Evolutionary conservation across 2,113 vertebrate species (phyloP).

Genomic region (Cololabis saira): DNA sequence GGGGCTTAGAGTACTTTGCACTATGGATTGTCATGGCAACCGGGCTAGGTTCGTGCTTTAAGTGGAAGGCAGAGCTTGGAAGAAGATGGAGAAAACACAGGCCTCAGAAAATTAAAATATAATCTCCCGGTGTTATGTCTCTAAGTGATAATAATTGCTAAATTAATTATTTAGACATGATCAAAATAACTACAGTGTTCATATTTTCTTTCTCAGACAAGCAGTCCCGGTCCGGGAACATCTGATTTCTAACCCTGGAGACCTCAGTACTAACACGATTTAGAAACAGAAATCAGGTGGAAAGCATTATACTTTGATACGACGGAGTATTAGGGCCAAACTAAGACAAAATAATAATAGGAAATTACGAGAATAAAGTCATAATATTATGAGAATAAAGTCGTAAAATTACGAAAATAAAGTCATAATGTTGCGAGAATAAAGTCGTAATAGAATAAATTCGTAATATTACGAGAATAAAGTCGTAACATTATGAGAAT

Average conservation of each 20-base stretch:
- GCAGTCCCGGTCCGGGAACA: background rate
- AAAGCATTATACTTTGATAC: no score
- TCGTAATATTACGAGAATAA: no score
- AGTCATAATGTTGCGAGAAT: no score
- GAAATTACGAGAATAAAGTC: no score
- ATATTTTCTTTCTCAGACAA: slow-evolving; percentile 1
- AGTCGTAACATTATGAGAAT: no score
- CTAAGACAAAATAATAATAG: no score
- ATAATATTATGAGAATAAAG: no score
- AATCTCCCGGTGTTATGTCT: background rate
- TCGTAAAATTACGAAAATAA: no score
- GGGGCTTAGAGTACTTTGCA: slow-evolving; percentile 60
- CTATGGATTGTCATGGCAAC: slow-evolving; percentile 77
- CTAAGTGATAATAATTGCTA: background rate
- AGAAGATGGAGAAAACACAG: slow-evolving; percentile 18
- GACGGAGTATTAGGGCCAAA: no score
- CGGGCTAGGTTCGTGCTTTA: slow-evolving; percentile 58
- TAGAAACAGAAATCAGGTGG: background rate
- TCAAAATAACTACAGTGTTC: background rate
- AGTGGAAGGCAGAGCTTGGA: slow-evolving; percentile 32
- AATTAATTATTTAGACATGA: no score
- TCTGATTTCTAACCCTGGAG: slow-evolving; percentile 24
- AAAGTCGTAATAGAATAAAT: no score
- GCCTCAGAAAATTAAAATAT: slow-evolving; percentile 28
- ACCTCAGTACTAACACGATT: slow-evolving; percentile 2